phyloP scores from a whole-genome alignment of 1,140 invertebrate genomes.

The Copidosoma floridanum region DNA sequence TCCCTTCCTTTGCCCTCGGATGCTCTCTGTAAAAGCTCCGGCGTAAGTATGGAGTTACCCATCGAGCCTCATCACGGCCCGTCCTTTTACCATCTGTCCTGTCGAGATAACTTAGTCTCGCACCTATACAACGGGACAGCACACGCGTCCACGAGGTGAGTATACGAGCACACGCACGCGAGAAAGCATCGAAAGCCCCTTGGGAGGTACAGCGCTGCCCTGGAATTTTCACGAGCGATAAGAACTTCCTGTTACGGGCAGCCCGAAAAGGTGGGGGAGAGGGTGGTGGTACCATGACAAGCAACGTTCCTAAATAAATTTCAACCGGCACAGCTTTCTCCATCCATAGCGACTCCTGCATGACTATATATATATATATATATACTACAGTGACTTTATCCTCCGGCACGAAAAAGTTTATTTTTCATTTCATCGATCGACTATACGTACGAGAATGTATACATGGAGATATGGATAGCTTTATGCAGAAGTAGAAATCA shows the following conservation, averaged over 20 bases:
- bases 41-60: neutral
- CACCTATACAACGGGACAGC: neutral
- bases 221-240: constrained; percentile 35
- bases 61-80: no score
- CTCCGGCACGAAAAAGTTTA: no score
- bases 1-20: neutral
- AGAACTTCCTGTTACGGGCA: constrained; percentile 38
- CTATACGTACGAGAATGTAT: no score
- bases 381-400: no score
- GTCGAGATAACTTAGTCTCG: constrained; percentile 1
- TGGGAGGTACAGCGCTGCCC: constrained; percentile 23
- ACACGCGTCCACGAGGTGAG: neutral
- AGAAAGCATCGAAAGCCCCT: neutral
- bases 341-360: constrained; percentile 21
- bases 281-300: constrained; percentile 32
- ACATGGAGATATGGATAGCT: no score
- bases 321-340: constrained; percentile 33
- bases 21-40: neutral
- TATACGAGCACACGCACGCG: no score
- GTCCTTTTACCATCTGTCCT: no score
- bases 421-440: no score
- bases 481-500: no score
- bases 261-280: no score
- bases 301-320: constrained; percentile 41
- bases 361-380: no score